Conservation (phyloP, 1,140 invertebrate species). For the Drosophila rufa region DNA sequence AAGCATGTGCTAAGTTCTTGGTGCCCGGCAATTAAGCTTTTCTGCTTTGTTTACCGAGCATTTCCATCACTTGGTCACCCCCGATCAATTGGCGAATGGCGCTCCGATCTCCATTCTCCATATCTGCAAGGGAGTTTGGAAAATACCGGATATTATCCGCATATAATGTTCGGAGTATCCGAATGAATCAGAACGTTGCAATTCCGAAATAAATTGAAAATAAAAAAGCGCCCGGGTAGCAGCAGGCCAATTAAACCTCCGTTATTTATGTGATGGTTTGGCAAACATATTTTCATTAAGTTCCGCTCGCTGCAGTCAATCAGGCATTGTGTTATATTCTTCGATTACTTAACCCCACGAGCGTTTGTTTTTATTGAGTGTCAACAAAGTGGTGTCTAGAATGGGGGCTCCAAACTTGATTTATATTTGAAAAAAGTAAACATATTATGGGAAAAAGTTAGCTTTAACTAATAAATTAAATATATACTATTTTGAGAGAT, state of each 20-base stretch:
- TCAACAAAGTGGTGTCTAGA: slow-evolving; percentile 1
- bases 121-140: slow-evolving; percentile 27
- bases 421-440: slow-evolving; percentile 6
- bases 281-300: slow-evolving; percentile 28
- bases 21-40: slow-evolving; percentile 48
- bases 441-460: background rate
- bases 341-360: slow-evolving; percentile 10
- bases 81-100: slow-evolving; percentile 4
- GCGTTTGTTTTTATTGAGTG: slow-evolving; percentile 1
- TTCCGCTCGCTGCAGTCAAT: slow-evolving; percentile 2
- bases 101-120: background rate
- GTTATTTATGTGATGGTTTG: slow-evolving; percentile 17
- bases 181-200: slow-evolving; percentile 26
- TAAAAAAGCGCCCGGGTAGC: too few relatives aligned
- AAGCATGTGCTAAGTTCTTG: slow-evolving; percentile 4
- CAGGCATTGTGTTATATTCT: background rate
- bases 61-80: slow-evolving; percentile 23
- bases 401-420: slow-evolving; percentile 1
- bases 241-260: background rate
- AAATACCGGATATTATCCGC: slow-evolving; percentile 29
- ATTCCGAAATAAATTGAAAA: slow-evolving; percentile 20
- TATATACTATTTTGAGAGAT: background rate
- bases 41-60: slow-evolving; percentile 55
- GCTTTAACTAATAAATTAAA: slow-evolving; percentile 3
- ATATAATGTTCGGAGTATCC: background rate